A percentile compares a stretch with the other conserved stretches of the same genome.
These are phyloP conservation scores for Machaerirhynchus nigripectus DNA, from an alignment of 2,113 vertebrate species.

Conservation along the genomic window DNA sequence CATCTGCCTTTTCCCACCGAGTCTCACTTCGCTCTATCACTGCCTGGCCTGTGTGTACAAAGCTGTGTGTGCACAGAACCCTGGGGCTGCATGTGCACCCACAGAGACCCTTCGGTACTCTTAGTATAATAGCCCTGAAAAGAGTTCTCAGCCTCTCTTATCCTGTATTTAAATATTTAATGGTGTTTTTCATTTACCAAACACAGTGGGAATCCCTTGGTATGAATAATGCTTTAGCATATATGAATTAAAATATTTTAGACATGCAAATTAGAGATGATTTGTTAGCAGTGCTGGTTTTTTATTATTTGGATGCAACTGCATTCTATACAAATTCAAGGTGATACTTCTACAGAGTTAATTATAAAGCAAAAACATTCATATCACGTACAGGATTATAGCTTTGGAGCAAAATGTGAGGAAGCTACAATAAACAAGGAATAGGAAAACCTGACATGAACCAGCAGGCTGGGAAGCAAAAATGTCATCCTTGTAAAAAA, in stretches of 20 bases:
- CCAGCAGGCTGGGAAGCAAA: not conserved
- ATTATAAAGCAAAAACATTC: not conserved
- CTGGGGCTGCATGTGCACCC: not conserved
- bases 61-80: not conserved
- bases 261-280: not conserved
- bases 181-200: not conserved
- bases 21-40: not conserved
- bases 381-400: not conserved
- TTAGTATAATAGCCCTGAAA: not conserved
- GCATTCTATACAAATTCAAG: not conserved
- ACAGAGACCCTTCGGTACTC: not conserved
- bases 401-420: not conserved
- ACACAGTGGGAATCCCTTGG: not conserved
- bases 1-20: not conserved
- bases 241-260: not conserved
- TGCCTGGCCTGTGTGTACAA: accelerated
- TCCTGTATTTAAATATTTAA: not conserved
- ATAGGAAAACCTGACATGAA: not conserved
- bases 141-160: not conserved
- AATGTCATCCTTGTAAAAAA: not conserved
- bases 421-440: not conserved
- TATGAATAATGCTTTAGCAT: not conserved
- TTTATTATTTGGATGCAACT: not conserved
- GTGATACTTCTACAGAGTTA: not conserved
- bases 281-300: not conserved